Evolutionary conservation across 1,140 invertebrate genomes (phyloP).

Genomic region (Eurosta solidaginis): DNA sequence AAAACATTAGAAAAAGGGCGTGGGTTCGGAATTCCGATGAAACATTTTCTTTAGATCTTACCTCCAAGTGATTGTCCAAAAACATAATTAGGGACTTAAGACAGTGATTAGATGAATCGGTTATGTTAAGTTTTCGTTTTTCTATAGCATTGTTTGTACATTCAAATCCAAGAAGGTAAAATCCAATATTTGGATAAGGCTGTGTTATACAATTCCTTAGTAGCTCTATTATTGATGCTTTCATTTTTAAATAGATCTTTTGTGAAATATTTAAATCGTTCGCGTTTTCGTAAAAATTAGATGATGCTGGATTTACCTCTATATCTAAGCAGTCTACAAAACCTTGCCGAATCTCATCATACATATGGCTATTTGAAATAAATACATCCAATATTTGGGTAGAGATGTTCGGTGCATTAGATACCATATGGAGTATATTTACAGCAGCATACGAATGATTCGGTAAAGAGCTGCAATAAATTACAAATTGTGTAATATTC

Average conservation of each 20-base stretch:
- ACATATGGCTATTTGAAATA: constrained; percentile 64
- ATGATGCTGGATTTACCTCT: constrained; percentile 61
- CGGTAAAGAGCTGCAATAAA: constrained; percentile 72
- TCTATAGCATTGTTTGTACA: constrained; percentile 71
- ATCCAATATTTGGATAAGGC: constrained; percentile 81
- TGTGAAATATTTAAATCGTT: constrained; percentile 52
- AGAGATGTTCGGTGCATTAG: constrained; percentile 69
- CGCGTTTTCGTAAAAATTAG: constrained; percentile 29
- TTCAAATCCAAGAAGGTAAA: constrained; percentile 89
- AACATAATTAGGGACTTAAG: constrained; percentile 81
- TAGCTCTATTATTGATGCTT: constrained; percentile 72
- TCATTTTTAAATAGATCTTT: constrained; percentile 62
- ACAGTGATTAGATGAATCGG: constrained; percentile 79
- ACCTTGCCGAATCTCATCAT: constrained; percentile 71
- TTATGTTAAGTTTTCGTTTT: constrained; percentile 73
- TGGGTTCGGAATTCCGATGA: too few relatives aligned
- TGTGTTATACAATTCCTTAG: constrained; percentile 76
- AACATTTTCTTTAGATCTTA: constrained; percentile 32
- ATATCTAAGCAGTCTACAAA: constrained; percentile 88
- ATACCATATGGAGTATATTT: constrained; percentile 71
- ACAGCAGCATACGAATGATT: constrained; percentile 73
- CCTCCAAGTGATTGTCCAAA: constrained; percentile 67
- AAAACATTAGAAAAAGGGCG: too few relatives aligned
- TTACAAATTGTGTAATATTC: constrained; percentile 78
- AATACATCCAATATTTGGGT: constrained; percentile 75